These are phyloP conservation scores for Mastomys natalensis DNA, from an alignment of 2,113 vertebrate species.

Conservation along the genomic window DNA sequence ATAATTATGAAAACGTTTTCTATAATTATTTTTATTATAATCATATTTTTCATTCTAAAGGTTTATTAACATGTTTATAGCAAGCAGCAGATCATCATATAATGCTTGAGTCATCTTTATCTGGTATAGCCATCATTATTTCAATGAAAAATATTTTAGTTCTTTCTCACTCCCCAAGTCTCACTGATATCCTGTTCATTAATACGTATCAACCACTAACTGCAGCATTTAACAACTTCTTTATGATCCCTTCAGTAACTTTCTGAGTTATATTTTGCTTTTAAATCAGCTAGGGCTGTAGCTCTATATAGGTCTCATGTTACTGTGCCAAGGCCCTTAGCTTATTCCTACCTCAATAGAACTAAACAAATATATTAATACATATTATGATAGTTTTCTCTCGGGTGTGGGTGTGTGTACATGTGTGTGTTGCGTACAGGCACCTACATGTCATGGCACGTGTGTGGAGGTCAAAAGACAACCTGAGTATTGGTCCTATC, in stretches of 20 bases:
- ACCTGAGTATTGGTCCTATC: neutral
- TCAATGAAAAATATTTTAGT: conserved; percentile 6
- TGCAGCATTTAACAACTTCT: neutral
- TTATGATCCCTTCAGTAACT: neutral
- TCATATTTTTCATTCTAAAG: neutral
- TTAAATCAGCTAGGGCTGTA: neutral
- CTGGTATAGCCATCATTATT: neutral
- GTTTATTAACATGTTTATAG: neutral
- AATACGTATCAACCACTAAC: neutral
- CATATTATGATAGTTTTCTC: neutral
- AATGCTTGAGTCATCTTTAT: neutral
- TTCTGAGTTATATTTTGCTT: conserved; percentile 25
- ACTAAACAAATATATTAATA: neutral
- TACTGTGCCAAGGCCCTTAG: neutral
- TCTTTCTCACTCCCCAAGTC: neutral
- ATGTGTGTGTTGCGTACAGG: neutral
- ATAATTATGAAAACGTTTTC: neutral
- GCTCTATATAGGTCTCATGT: neutral
- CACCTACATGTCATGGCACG: neutral
- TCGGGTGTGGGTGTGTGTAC: neutral
- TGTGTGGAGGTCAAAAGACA: neutral
- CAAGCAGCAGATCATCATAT: neutral
- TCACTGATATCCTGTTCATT: neutral
- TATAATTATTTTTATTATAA: neutral
- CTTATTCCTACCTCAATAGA: neutral